Evolutionary conservation across 2,113 vertebrate genomes (phyloP).

Genomic region (Sinocyclocheilus anshuiensis): DNA sequence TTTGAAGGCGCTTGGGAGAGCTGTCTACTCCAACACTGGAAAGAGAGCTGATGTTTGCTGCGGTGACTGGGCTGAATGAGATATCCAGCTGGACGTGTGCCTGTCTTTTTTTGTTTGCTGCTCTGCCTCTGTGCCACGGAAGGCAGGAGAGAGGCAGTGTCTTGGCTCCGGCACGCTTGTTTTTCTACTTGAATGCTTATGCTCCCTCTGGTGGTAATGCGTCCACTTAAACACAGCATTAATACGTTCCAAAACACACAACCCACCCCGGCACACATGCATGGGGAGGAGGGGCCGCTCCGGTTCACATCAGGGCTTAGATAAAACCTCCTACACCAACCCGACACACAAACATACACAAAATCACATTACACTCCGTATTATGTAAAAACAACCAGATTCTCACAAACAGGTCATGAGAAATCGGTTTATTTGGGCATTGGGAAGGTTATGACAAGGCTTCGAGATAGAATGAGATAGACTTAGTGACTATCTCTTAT

Average conservation of each 20-base stretch:
- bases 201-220: conserved; percentile 84
- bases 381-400: conserved; percentile 34
- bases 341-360: conserved; percentile 19
- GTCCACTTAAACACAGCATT: conserved; percentile 77
- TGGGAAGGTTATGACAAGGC: conserved; percentile 58
- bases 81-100: conserved; percentile 21
- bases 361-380: conserved; percentile 11
- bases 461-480: conserved; percentile 61
- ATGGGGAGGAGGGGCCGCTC: neutral
- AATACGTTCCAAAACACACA: conserved; percentile 46
- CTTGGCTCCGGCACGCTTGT: conserved; percentile 74
- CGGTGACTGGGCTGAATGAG: conserved; percentile 20
- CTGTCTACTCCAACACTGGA: neutral
- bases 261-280: conserved; percentile 28
- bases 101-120: conserved; percentile 26
- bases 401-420: conserved; percentile 27
- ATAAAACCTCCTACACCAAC: conserved; percentile 24
- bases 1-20: conserved; percentile 25
- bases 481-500: conserved; percentile 63
- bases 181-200: conserved; percentile 79
- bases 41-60: conserved; percentile 29
- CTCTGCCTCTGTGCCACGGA: conserved; percentile 16
- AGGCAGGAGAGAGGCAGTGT: conserved; percentile 61
- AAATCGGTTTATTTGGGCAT: conserved; percentile 28
- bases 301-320: neutral